Evolutionary conservation across 2,888 invertebrate species (phyloP), one percentile per base, ranked within the genome.

Genomic region (Parascotia fuliginaria): DNA sequence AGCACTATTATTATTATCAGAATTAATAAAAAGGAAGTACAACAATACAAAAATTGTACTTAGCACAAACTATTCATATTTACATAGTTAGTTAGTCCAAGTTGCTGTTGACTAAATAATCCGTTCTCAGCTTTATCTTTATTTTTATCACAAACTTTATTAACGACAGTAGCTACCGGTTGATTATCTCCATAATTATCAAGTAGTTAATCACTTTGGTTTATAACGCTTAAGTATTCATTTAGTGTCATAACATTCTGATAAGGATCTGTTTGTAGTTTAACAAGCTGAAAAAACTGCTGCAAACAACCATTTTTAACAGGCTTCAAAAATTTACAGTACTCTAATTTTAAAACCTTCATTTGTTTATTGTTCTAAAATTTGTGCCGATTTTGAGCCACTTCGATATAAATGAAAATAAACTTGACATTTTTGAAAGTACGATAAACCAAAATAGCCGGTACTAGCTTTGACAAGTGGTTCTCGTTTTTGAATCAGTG

Each of bases 131-230:
- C 42, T 39, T 38, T 62, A 65, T 63, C 65, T 50, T 44, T 56
- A 36, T 60, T 60, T 60, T 36, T 52, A 66, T 66, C 67, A 53
- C 48, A 32, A 50, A 50, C 39, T 55, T 70, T 42, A 60, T 43
- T 52, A 67, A 51, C 42, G 9, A 32, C 16, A 42, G 29, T 27
- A 49, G 66, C 66, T 53, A 51, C 53, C 47, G 47, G 40, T 55
- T 60, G 33, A 48, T 50, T 54, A 66, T 55, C 52, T 53, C 31
- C 13, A 39, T 43, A 42, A 55, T 57, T 56, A 61, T 68, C 44
- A 56, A 53, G 33, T 49, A 31, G 44, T 59, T 59, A 53, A 70
- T 65, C 32, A 44, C 38, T 29, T 27, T 38, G 34, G 37, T 65
- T 61, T 49, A 39, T 22, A 60, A 29, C 29, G 36, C 48, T 59